Base-by-base conservation (phyloP, 2,113 vertebrate species). In the Rallus limicola region DNA sequence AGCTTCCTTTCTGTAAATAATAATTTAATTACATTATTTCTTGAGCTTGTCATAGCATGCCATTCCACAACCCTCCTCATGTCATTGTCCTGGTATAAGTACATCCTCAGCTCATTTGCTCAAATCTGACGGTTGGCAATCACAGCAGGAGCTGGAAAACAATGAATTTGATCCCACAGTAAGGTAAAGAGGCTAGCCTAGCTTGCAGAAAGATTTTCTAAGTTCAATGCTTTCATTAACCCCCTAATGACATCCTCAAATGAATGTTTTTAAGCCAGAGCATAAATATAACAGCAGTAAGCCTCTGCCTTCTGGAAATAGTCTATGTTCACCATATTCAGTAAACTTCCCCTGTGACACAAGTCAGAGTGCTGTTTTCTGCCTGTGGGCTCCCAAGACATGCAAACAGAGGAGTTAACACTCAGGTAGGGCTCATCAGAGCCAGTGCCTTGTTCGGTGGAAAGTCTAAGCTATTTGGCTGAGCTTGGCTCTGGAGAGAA, bases 1-100 rank as follows among this genome's bases (percentile, higher is more conserved):
- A 88, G 65, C 64, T 88, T 95, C 79, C 77, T 72, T 88, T 77
- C 82, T 52, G 70, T 90, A 97, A 96, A 96, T 75, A 95, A 92
- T 87, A 90, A 88, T 90, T 96, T 88, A 88, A 97, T 95, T 92
- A 93, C 52, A 50, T 85, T 92, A 77, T 72, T 96, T 86, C 70
- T 94, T 92, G 77, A 92, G 71, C 86, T 81, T 82, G 76, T 76
- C 91, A 90, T 74, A 96, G 90, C 79, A 94, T 53, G 81, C 55
- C 34, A 72, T 80, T 71, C 68, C 0, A 0, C 62, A 84, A 68
- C 38, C 76, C 86, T 77, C 59, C 38, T 84, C 84, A 67, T 28
- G 55, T 70, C 92, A 87, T 91, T 95, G 93, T 95, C 91, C 69
- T 90, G 84, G 84, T 92, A 93, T 83, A 96, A 97, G 96, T 89